Conservation (phyloP, 2,888 invertebrate species). For the Dolomedes plantarius region DNA sequence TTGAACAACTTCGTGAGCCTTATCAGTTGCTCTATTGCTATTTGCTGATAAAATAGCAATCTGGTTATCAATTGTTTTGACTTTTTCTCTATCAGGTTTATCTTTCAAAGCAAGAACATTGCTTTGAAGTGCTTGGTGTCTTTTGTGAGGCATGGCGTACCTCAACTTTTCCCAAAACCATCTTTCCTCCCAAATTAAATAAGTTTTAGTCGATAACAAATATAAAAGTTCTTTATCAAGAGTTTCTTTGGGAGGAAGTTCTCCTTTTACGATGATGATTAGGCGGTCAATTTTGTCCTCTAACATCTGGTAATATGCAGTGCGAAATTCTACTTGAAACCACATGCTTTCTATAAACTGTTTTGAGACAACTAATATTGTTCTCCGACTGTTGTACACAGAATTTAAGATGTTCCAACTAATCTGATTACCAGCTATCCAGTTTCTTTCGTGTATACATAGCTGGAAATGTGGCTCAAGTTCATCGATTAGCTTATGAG, state of each 20-base stretch:
- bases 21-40: slow-evolving; percentile 19
- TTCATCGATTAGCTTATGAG: slow-evolving; percentile 72
- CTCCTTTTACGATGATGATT: slow-evolving; percentile 74
- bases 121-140: slow-evolving; percentile 29
- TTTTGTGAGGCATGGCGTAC: slow-evolving; percentile 74
- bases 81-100: slow-evolving; percentile 55
- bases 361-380: slow-evolving; percentile 74
- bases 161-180: slow-evolving; percentile 75
- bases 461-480: slow-evolving; percentile 73
- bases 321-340: slow-evolving; percentile 74
- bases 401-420: slow-evolving; percentile 74
- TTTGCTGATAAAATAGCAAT: slow-evolving; percentile 55
- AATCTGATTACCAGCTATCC: slow-evolving; percentile 74
- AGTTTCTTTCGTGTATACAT: slow-evolving; percentile 74
- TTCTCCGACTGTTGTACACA: slow-evolving; percentile 74
- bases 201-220: slow-evolving; percentile 74
- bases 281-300: slow-evolving; percentile 74
- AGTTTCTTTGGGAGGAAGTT: slow-evolving; percentile 74
- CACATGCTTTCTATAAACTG: slow-evolving; percentile 74
- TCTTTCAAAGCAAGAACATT: slow-evolving; percentile 56
- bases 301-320: slow-evolving; percentile 74
- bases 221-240: slow-evolving; percentile 74
- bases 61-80: slow-evolving; percentile 61
- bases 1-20: slow-evolving; percentile 28
- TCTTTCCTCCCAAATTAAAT: slow-evolving; percentile 74